A percentile compares a stretch with the other conserved stretches of the same genome.
Evolutionary conservation across 2,113 vertebrate species (phyloP).

Genomic region (Psilopogon haemacephalus): DNA sequence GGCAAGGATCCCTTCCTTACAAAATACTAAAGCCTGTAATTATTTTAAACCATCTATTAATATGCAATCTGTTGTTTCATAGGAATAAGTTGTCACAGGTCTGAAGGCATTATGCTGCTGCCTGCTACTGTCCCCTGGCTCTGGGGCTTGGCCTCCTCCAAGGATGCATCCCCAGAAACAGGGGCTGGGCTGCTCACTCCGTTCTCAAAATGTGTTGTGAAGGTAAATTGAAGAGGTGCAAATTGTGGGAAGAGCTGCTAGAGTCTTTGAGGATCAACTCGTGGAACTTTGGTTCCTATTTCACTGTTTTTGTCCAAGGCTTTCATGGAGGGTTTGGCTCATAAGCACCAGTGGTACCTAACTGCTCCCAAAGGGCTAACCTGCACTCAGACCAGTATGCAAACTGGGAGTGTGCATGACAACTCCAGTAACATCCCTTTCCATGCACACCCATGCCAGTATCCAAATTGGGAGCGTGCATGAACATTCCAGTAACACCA

Average conservation of each 20-base stretch:
- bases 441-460: no score
- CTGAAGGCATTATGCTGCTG: constrained; percentile 51
- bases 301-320: not conserved
- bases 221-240: not conserved
- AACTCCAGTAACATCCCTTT: no score
- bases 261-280: not conserved
- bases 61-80: constrained; percentile 91
- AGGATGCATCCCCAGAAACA: not conserved
- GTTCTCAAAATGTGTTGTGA: not conserved
- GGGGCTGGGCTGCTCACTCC: not conserved
- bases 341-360: accelerated
- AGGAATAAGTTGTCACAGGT: constrained; percentile 82
- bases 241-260: not conserved
- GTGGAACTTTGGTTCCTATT: not conserved
- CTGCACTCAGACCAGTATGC: not conserved
- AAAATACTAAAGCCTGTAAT: constrained; percentile 91
- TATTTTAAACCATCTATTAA: constrained; percentile 93
- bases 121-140: not conserved
- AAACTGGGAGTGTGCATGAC: no score
- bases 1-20: constrained; percentile 81
- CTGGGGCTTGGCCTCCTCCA: not conserved
- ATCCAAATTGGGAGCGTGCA: no score
- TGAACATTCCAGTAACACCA: no score
- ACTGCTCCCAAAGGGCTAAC: not conserved
- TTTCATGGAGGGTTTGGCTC: accelerated